Evolutionary conservation across 2,888 invertebrate genomes (phyloP), one percentile per base, ranked within the genome.

Genomic region (Mystacides longicornis): DNA sequence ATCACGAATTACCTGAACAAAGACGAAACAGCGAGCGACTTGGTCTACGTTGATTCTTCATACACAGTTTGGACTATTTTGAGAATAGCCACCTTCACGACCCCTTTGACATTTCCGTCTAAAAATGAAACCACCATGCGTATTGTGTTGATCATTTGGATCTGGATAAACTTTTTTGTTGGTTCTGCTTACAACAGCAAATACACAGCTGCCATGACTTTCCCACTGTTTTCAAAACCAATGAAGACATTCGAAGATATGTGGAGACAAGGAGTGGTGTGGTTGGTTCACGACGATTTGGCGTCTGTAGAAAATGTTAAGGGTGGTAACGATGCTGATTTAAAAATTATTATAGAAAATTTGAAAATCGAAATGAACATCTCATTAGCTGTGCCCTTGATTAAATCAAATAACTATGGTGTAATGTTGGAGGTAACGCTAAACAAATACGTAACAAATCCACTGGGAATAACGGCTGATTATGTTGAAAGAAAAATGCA

Each of bases 31-130:
- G 9, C 22, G 7, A 14, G 9, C 14, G 48, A 48, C 3, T 48
- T 48, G 16, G 21, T 23, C 7, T 48, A 48, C 23, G 23, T 21
- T 7, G 16, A 48, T n/a, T 11, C 23, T 4, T 48, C 48, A 2
- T 56, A 56, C 22, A 49, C 45, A 11, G 19, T 56, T 18, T 56
- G 56, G 56, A 45, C 45, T n/a, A 31, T 56, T 2, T 31, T 56
- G 23, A 49, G 52, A 43, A 52, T 56, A 9, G 47, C 56, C n/a
- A 52, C 48, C 3, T 51, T 45, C 20, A 43, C 56, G 14, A 21
- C 51, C 4, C 56, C 56, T 3, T 9, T 48, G 18, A 22, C 33
- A 16, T 56, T 56, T 45, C 52, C 56, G 3, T 42, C 49, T 3
- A 33, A 11, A 3, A 52, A 31, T 31, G 56, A 56, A 27, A 48